A percentile compares a stretch with the other conserved stretches of the same genome.
Evolutionary conservation across 1,140 invertebrate genomes (phyloP).

Genomic region (Ephestia elutella): DNA sequence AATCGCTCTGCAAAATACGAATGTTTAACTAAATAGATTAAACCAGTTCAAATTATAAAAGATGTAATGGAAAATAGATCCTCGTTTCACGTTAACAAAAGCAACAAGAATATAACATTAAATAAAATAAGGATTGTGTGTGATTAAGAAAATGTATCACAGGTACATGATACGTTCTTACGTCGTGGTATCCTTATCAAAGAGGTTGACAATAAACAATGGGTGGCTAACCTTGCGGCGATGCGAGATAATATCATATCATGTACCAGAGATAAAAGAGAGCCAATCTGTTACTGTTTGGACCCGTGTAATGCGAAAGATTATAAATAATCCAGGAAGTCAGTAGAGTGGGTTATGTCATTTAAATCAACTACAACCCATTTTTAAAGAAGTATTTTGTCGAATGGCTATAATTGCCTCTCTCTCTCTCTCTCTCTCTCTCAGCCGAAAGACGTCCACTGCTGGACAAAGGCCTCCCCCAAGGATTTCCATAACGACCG

Average conservation of each 20-base stretch:
- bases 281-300: slow-evolving; percentile 1
- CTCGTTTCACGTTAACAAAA: not conserved
- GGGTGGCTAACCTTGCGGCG: slow-evolving; percentile 44
- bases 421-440: too few relatives aligned
- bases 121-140: not conserved
- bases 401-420: too few relatives aligned
- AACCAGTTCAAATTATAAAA: too few relatives aligned
- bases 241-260: slow-evolving; percentile 31
- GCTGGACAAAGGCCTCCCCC: too few relatives aligned
- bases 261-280: slow-evolving; percentile 21
- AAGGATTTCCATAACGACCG: too few relatives aligned
- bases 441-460: too few relatives aligned
- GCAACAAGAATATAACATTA: not conserved
- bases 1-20: too few relatives aligned
- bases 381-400: too few relatives aligned
- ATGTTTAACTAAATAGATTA: too few relatives aligned
- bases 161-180: slow-evolving; percentile 11
- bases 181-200: slow-evolving; percentile 39
- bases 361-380: not conserved
- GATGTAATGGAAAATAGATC: too few relatives aligned
- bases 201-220: slow-evolving; percentile 51
- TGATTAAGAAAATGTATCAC: slow-evolving; percentile 1
- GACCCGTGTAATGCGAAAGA: not conserved
- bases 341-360: not conserved
- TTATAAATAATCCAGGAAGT: not conserved